Base-by-base conservation (phyloP, 1,140 invertebrate species). In the Oscheius sp. region DNA sequence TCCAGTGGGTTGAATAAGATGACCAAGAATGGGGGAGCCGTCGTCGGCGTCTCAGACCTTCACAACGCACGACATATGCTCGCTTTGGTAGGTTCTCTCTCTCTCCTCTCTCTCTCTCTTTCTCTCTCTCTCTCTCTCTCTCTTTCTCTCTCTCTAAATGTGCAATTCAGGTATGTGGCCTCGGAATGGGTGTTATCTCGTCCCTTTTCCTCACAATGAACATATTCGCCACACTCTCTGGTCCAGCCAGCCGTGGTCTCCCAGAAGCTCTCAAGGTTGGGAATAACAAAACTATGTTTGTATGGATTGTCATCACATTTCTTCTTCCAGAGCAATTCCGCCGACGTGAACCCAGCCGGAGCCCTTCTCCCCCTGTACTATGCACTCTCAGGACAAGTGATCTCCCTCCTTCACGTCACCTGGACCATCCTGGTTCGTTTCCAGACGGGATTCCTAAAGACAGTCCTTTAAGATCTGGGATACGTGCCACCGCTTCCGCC, bases 181-280 rank as follows among this genome's bases (percentile, higher is more conserved):
- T 71, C 13, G 69, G 63, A 29, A 65, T 66, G 52, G 71, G 71
- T 20, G 71, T 73, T 4, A 62, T 61, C 32, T 58, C 72, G 0
- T 52, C 72, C n/a, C 65, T 74, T n/a, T 74, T 74, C 65, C 38
- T 38, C 52, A 61, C 64, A 28, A 74, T 74, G 72, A 74, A 74
- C 31, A 38, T 64, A 15, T 74, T 74, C n/a, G 72, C 64, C 26
- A 49, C 52, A n/a, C 38, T 74, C 18, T 49, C 72, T 3, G 72
- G 72, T 13, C 49, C 49, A n/a, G 46, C 31, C 1, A 64, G 52
- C 18, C 45, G 63, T 29, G 72, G 72, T 31, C 35, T 74, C 31
- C 63, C 65, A 2, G 1, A 38, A 31, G 72, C 63, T 26, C 55
- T 74, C 7, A 28, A 68, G 46, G 28, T 62, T 18, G 26, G 62